Percentiles rank a stretch among this genome's conserved stretches.
Evolutionary conservation across 2,113 vertebrate genomes (phyloP).

Genomic region (Phasianus colchicus): DNA sequence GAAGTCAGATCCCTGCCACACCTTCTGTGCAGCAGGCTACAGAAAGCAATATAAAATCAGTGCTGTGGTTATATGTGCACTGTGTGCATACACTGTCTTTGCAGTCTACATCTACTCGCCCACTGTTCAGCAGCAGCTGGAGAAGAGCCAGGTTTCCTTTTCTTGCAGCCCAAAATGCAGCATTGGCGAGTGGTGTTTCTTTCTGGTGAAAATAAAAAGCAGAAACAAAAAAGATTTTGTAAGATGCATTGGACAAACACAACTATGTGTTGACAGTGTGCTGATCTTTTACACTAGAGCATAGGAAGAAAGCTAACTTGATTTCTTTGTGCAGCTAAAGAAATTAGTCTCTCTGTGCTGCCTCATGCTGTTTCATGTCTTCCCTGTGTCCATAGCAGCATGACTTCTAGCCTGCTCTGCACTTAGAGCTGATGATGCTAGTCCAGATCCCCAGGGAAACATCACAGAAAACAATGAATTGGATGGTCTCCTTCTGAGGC

Average conservation of each 20-base stretch:
- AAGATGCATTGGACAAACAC: neutral
- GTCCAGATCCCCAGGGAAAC: neutral
- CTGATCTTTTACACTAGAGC: neutral
- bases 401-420: neutral
- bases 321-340: neutral
- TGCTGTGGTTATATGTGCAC: slow-evolving; percentile 64
- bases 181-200: slow-evolving; percentile 97
- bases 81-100: slow-evolving; percentile 90
- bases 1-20: neutral
- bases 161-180: slow-evolving; percentile 95
- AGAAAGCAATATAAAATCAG: slow-evolving; percentile 16
- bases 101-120: slow-evolving; percentile 96
- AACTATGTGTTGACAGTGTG: neutral
- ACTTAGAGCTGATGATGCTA: neutral
- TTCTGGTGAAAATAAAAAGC: slow-evolving; percentile 79
- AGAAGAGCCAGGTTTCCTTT: slow-evolving; percentile 95
- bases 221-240: neutral
- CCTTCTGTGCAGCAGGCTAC: neutral
- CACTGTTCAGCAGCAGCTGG: slow-evolving; percentile 95
- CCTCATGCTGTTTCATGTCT: neutral
- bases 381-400: neutral
- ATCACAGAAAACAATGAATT: neutral
- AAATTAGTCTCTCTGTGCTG: neutral
- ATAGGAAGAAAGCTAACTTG: neutral
- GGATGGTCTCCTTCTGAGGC: neutral